Evolutionary conservation across 2,113 vertebrate species (phyloP), one percentile per base, ranked within the genome.

Genomic region (Geococcyx californianus): DNA sequence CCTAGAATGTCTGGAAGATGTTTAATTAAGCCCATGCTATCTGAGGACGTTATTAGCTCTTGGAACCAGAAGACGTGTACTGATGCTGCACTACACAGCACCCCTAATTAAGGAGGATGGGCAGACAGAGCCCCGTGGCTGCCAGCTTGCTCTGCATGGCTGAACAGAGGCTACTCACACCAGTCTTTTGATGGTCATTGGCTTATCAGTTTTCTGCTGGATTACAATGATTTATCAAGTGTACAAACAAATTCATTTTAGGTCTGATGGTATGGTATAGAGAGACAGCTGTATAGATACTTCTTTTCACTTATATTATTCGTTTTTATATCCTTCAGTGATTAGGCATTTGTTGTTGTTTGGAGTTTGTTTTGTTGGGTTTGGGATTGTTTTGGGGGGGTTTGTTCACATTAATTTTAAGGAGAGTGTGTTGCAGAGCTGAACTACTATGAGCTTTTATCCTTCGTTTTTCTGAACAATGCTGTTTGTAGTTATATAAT

Each of bases 101-200:
- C 81, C 80, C 97, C 98, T 99, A 98, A 98, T 98, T 97, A 98
- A 98, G 93, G 97, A 96, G 98, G 98, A 96, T 87, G 98, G 97
- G 91, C 97, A 91, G 96, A 79, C 94, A 84, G 95, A 92, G 95
- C 90, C 96, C 89, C 42, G 31, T 90, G 97, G 98, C 97, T 97
- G 97, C 97, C 96, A 93, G 97, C 90, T 93, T 97, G 97, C 98
- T 98, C 8, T 95, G 98, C 97, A 91, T 60, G 93, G 88, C 92
- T 93, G 92, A 82, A 67, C 87, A 20, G 40, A 80, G 93, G 45
- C 81, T 47, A 21, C 87, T 82, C 87, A 42, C 47, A 94, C 72
- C 78, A 90, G 21, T 20, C 90, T 92, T 86, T 63, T 84, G 52
- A 81, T 86, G 38, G 52, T 36, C 68, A 83, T 89, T 62, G 75